Conservation (phyloP, 2,113 vertebrate genomes). For the Myiozetetes cayanensis region DNA sequence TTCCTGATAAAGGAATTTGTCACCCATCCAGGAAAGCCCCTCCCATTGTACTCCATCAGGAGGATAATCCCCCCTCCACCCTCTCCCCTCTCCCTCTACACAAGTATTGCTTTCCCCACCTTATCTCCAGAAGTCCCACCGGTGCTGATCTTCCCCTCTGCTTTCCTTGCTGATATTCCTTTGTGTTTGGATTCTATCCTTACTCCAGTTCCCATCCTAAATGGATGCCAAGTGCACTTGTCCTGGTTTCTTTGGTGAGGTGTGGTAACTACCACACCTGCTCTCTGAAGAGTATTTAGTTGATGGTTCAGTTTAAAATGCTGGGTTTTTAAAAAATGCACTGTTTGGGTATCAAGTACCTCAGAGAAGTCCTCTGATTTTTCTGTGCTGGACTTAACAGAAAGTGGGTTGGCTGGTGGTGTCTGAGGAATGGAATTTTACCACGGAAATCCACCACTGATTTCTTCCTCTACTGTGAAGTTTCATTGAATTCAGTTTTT, state of each 20-base stretch:
- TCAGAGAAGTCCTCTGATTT: background rate
- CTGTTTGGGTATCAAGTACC: background rate
- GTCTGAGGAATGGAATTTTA: background rate
- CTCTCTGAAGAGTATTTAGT: background rate
- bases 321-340: background rate
- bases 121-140: background rate
- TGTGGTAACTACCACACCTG: background rate
- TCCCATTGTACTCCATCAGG: background rate
- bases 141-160: background rate
- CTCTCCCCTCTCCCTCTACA: background rate
- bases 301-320: background rate
- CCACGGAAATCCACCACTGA: background rate
- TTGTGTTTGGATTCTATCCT: background rate
- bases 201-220: background rate
- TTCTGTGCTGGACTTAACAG: background rate
- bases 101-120: rapidly evolving
- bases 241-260: background rate
- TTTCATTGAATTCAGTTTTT: background rate
- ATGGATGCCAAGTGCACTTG: background rate
- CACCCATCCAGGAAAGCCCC: background rate
- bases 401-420: background rate
- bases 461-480: background rate
- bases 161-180: background rate
- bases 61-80: background rate
- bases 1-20: background rate